Evolutionary conservation across 2,113 vertebrate genomes (phyloP), one percentile per base, ranked within the genome.

Genomic region (Astatoreochromis straeleni): DNA sequence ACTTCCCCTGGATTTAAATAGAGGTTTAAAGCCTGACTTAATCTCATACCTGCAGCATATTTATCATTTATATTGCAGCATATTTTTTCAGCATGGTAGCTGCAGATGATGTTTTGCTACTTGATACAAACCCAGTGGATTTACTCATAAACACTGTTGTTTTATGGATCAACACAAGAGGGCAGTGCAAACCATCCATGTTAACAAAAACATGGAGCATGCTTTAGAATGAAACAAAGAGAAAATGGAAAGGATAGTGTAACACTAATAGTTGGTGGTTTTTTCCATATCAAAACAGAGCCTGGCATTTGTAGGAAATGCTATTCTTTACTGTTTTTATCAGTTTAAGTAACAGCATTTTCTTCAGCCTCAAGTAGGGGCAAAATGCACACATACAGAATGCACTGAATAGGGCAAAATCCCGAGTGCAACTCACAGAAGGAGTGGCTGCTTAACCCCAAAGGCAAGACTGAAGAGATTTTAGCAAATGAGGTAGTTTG

Each of bases 111-210:
- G 24, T 78, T 78, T 78, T 49, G 24, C 45, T 49, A 19, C 53
- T 33, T 29, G 26, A 11, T 19, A 10, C 33, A 53, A n/a, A 70
- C 16, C 2, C 17, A 78, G 21, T 58, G 9, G 9, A 12, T 42
- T 82, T 33, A n/a, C 2, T 80, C 3, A 9, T 2, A 70, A 51
- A 58, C 57, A 17, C 10, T 87, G 89, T 81, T 63, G 73, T 82
- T 81, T n/a, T 12, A 31, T 17, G 17, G 8, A 17, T 21, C 10
- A 83, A 65, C 95, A 90, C 85, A 29, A 88, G 92, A 42, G 90
- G 95, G 92, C 90, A 89, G 83, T 88, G 21, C n/a, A n/a, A 80
- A 82, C 78, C 80, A 35, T 45, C 13, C 9, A 78, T 31, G 38
- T 33, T 9, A 6, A 35, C 12, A 87, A n/a, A 4, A 81, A 63